Evolutionary conservation across 2,113 vertebrate species (phyloP).

Genomic region (Trochalopteron elliotii): DNA sequence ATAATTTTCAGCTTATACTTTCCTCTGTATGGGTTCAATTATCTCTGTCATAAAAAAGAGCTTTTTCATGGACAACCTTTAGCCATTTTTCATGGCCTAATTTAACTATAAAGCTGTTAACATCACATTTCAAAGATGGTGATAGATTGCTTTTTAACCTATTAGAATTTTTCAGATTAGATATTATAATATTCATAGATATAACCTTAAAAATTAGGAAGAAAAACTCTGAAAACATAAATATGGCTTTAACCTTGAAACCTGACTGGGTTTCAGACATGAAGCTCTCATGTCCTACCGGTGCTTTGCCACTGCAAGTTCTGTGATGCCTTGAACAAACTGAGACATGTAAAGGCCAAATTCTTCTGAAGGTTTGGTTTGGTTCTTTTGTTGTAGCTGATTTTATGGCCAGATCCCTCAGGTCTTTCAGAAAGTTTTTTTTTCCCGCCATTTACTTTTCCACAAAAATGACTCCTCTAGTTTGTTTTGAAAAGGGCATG

Average conservation of each 20-base stretch:
- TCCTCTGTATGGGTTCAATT: conserved; percentile 77
- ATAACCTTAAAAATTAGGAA: conserved; percentile 56
- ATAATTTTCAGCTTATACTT: conserved; percentile 74
- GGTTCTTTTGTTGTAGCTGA: background rate
- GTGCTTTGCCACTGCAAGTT: background rate
- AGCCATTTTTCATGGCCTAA: conserved; percentile 74
- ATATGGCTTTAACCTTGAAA: conserved; percentile 73
- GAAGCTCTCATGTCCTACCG: background rate
- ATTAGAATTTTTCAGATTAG: conserved; percentile 65
- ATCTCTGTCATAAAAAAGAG: conserved; percentile 76
- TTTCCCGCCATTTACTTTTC: background rate
- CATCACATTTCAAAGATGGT: conserved; percentile 66
- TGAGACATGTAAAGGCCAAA: background rate
- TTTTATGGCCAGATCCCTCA: background rate
- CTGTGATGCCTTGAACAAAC: background rate
- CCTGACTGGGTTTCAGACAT: conserved; percentile 33
- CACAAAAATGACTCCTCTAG: background rate
- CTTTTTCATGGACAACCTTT: conserved; percentile 67
- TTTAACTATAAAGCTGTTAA: conserved; percentile 74
- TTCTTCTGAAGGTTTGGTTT: background rate
- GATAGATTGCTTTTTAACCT: conserved; percentile 70
- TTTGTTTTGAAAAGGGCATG: background rate
- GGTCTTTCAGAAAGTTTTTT: background rate
- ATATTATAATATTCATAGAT: conserved; percentile 69
- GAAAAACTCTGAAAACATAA: conserved; percentile 60